Conservation (phyloP, 1,140 invertebrate genomes). For the Zaprionus davidi region DNA sequence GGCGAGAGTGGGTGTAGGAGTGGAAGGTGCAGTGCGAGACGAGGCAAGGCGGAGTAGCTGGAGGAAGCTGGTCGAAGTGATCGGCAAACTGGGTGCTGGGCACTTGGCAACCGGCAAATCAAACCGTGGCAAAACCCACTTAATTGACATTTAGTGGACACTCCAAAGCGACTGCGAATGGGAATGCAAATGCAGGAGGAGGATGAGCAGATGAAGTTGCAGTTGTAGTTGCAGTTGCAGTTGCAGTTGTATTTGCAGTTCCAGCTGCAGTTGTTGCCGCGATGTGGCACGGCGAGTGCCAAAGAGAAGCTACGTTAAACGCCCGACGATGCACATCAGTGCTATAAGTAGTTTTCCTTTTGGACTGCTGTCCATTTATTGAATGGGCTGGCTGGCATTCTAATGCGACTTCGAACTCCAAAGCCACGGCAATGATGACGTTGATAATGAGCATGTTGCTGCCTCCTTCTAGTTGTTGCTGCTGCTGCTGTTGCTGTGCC, state of each 20-base stretch:
- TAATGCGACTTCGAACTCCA: slow-evolving; percentile 54
- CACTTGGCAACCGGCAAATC: slow-evolving; percentile 69
- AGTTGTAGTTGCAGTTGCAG: slow-evolving; percentile 4
- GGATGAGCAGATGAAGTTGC: slow-evolving; percentile 19
- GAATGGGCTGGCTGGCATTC: slow-evolving; percentile 63
- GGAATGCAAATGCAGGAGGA: slow-evolving; percentile 45
- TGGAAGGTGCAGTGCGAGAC: not conserved
- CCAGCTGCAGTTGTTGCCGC: not conserved
- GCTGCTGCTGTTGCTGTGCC: slow-evolving; percentile 26
- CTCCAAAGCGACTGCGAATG: slow-evolving; percentile 63
- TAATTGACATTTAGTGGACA: slow-evolving; percentile 83
- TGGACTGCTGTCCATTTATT: slow-evolving; percentile 57
- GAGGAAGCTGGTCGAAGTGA: slow-evolving; percentile 22
- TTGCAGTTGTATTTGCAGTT: not conserved
- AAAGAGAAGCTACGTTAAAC: slow-evolving; percentile 60
- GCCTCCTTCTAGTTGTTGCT: slow-evolving; percentile 22
- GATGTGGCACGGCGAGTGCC: slow-evolving; percentile 35
- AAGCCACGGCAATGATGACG: slow-evolving; percentile 62
- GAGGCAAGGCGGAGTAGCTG: slow-evolving; percentile 5
- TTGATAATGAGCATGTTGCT: slow-evolving; percentile 79
- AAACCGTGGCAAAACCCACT: slow-evolving; percentile 76
- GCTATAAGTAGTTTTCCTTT: slow-evolving; percentile 72
- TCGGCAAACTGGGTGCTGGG: slow-evolving; percentile 47
- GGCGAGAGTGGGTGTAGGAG: slow-evolving; percentile 33
- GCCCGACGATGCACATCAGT: slow-evolving; percentile 68